phyloP scores from a whole-genome alignment of 2,888 invertebrate genomes.

The Merodon equestris region DNA sequence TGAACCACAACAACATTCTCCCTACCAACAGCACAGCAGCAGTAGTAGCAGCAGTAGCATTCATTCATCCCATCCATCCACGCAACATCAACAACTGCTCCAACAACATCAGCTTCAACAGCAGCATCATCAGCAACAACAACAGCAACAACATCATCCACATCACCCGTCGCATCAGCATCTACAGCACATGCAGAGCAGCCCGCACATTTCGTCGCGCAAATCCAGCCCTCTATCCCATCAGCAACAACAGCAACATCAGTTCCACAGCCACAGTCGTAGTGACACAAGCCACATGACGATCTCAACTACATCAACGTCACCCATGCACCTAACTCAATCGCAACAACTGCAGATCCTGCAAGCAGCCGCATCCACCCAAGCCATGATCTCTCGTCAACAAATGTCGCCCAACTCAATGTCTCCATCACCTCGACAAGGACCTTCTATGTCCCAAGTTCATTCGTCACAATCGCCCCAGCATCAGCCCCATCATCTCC shows the following conservation, averaged over 20 bases:
- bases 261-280: conserved; percentile 66
- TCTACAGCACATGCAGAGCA: conserved; percentile 72
- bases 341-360: conserved; percentile 77
- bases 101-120: conserved; percentile 71
- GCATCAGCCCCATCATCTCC: conserved; percentile 75
- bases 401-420: conserved; percentile 74
- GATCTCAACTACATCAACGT: conserved; percentile 67
- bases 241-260: conserved; percentile 53
- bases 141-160: conserved; percentile 77
- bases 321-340: conserved; percentile 77
- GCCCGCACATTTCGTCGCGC: conserved; percentile 71
- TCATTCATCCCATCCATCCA: conserved; percentile 47
- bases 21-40: conserved; percentile 72
- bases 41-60: conserved; percentile 74
- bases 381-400: conserved; percentile 73
- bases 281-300: conserved; percentile 66
- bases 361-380: conserved; percentile 75
- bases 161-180: conserved; percentile 75
- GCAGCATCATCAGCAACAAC: conserved; percentile 74
- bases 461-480: conserved; percentile 73
- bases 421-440: conserved; percentile 72
- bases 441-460: conserved; percentile 66
- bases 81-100: conserved; percentile 70
- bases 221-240: conserved; percentile 70
- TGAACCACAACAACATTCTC: conserved; percentile 75